Conservation (phyloP, 2,797 vertebrate species). For the Bradypodion pumilum region DNA sequence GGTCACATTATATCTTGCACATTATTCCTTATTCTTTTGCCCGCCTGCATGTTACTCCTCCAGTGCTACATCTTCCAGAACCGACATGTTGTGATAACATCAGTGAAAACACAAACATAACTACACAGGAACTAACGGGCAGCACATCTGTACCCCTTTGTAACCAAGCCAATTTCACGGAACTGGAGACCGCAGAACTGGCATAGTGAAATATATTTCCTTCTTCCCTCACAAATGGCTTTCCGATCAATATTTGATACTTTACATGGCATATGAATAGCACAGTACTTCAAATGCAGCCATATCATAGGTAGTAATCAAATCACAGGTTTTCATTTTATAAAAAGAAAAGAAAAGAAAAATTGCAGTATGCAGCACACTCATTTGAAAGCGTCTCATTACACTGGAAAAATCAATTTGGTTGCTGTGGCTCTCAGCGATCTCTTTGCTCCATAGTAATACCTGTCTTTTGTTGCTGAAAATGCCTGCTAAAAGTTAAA, state of each 20-base stretch:
- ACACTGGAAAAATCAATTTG: constrained; percentile 22
- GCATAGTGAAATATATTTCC: background rate
- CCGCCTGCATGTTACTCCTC: background rate
- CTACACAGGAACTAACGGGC: too few species aligned
- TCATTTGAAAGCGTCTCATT: background rate
- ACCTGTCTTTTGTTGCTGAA: background rate
- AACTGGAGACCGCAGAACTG: background rate
- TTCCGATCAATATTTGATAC: background rate
- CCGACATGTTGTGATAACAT: background rate
- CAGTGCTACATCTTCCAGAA: background rate
- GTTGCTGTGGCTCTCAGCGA: background rate
- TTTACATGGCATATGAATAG: background rate
- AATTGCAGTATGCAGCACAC: background rate
- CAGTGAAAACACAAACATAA: too few species aligned
- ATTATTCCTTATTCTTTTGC: background rate
- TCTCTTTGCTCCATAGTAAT: constrained; percentile 19
- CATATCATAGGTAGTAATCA: background rate
- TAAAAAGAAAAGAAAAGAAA: background rate
- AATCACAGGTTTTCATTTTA: background rate
- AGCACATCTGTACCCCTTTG: background rate
- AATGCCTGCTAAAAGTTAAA: background rate
- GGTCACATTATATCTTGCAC: too few species aligned
- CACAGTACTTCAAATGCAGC: background rate
- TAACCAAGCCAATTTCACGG: background rate
- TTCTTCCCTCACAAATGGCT: background rate